These are phyloP conservation scores for Phasianus colchicus DNA, from an alignment of 2,113 vertebrate species.

Conservation along the genomic window DNA sequence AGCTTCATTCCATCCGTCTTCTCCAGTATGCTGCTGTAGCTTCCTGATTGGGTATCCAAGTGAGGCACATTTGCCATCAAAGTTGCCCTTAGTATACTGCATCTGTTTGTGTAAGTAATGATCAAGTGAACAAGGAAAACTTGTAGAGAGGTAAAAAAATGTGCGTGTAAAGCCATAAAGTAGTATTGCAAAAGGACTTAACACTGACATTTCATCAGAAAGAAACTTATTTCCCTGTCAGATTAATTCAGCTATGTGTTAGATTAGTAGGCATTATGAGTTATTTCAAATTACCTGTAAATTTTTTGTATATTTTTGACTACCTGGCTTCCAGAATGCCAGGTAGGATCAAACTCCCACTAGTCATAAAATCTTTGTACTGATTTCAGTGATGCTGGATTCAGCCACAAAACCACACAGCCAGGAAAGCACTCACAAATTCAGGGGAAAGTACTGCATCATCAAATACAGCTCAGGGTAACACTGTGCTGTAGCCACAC, in stretches of 20 bases:
- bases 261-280: neutral
- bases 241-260: neutral
- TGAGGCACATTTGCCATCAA: neutral
- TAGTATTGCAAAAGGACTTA: neutral
- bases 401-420: neutral
- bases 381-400: neutral
- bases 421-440: neutral
- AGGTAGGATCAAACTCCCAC: neutral
- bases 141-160: rapidly evolving
- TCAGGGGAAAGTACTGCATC: neutral
- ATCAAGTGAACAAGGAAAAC: neutral
- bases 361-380: neutral
- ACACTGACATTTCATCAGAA: neutral
- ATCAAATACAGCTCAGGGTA: neutral
- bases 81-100: neutral
- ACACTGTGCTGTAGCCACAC: neutral
- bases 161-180: rapidly evolving
- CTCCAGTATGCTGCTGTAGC: neutral
- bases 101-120: neutral
- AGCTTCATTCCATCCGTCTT: neutral
- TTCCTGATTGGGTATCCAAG: neutral
- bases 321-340: neutral
- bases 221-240: neutral
- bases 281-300: neutral
- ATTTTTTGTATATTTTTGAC: neutral